Base-by-base conservation (phyloP, 2,888 invertebrate species). In the Oligia strigilis region DNA sequence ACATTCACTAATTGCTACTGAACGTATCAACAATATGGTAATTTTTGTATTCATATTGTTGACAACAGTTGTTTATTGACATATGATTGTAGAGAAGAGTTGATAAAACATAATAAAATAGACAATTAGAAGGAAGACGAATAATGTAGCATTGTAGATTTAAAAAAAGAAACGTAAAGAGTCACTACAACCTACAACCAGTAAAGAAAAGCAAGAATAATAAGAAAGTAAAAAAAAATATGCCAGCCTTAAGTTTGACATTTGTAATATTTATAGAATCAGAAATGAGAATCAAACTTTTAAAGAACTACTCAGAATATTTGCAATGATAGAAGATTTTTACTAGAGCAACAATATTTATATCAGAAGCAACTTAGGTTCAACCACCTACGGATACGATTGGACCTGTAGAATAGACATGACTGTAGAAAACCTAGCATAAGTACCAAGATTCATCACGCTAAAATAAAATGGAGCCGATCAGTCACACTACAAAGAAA, bases 1-100 rank as follows among this genome's bases (percentile, higher is more conserved):
- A 85, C 88, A 87, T 89, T 87, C 88, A 89, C 90, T 93, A 93
- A 93, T 94, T 93, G 90, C 89, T 88, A 89, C 87, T 79, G 82
- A 88, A 87, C 78, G 81, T 83, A 87, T 86, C 82, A 78, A 86
- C 83, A 87, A 82, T 89, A 87, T 87, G 81, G 55, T 82, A 88
- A 79, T 85, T 58, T 60, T 70, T 74, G 23, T 65, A 67, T 69
- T 70, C 23, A 74, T 76, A 65, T 65, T 60, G 49, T 55, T 58
- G 70, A 73, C 60, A 69, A 71, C 14, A 73, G 8, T 17, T 67
- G 11, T 83, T 75, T 52, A 83, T 29, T 43, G n/a, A 74, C 9
- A n/a, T 4, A 23, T 43, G 2, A 14, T n/a, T 17, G 13, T 8
- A 55, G 17, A n/a, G 0, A 9, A 52, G 14, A 78, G 14, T 19